Base-by-base conservation (phyloP, 1,140 invertebrate species). In the Drosophila azteca region DNA sequence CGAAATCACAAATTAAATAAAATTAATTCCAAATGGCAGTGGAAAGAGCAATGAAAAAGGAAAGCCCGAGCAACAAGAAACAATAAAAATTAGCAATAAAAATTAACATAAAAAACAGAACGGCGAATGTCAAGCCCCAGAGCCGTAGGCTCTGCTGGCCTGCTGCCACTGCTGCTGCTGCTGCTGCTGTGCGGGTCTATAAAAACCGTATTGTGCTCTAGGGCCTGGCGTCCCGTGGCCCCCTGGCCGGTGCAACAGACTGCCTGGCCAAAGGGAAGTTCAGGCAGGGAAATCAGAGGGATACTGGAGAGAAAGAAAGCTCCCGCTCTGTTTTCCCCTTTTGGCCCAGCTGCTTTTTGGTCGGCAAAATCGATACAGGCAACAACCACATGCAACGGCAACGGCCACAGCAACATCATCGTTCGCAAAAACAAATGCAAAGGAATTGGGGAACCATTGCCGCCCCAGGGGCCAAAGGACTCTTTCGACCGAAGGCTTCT, bases 1-100 rank as follows among this genome's bases (percentile, higher is more conserved):
- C 51, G 29, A 29, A 69, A 69, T 64, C 58, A 72, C 69, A 73
- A 73, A 84, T 70, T 60, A 85, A 84, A 85, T 77, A 63, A 80
- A 84, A 77, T 85, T 85, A 85, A 85, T 84, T 84, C 81, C 81
- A 80, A 84, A 74, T 84, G 73, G 77, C 64, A 70, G 20, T 24
- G 8, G 45, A 6, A 41, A 60, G 29, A 17, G 61, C 26, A 22
- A 50, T 2, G n/a, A 35, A 9, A 31, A 15, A 22, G 11, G 31
- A 49, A 39, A 65, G 61, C 49, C 31, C 39, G 52, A 44, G 51
- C 49, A 65, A 65, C 35, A 24, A 31, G 59, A 60, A 57, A 52
- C 51, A 73, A 49, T 74, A 74, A 74, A 74, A 74, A 74, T 45
- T 46, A 73, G 69, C 69, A 39, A 73, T 73, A 73, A 73, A 73